Evolutionary conservation across 2,888 invertebrate species (phyloP).

Genomic region (Incurvaria masculella): DNA sequence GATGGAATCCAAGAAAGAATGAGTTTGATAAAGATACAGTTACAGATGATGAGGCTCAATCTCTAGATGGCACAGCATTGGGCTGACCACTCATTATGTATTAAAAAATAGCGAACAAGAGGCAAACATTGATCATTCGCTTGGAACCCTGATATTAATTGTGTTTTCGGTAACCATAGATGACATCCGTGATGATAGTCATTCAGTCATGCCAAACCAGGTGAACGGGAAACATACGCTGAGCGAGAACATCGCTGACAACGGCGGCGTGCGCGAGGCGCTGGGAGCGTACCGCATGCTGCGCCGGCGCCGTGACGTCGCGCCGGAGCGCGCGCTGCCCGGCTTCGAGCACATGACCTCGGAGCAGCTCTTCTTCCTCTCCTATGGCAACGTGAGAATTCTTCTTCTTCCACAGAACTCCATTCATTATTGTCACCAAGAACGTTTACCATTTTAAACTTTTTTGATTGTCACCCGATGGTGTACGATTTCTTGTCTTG

Average conservation of each 20-base stretch:
- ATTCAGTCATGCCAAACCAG: too few relatives aligned
- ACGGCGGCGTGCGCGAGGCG: conserved; percentile 76
- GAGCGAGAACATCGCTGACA: conserved; percentile 82
- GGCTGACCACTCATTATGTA: too few relatives aligned
- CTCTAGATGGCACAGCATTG: too few relatives aligned
- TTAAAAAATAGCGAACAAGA: too few relatives aligned
- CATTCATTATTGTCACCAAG: background rate
- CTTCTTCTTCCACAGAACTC: background rate
- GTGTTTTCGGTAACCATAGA: too few relatives aligned
- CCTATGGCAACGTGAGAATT: conserved; percentile 72
- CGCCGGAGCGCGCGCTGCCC: conserved; percentile 64
- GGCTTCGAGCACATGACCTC: conserved; percentile 69
- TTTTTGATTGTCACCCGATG: too few relatives aligned
- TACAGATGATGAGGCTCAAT: background rate
- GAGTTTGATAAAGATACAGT: background rate
- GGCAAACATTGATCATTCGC: too few relatives aligned
- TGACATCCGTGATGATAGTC: too few relatives aligned
- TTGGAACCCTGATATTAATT: too few relatives aligned
- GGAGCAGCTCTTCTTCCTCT: conserved; percentile 76
- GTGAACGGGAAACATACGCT: conserved; percentile 72
- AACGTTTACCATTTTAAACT: too few relatives aligned
- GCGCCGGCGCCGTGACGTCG: conserved; percentile 33
- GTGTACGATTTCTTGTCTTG: too few relatives aligned
- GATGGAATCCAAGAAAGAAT: too few relatives aligned
- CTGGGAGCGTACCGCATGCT: conserved; percentile 62